Percentiles rank a stretch among this genome's conserved stretches.
Evolutionary conservation across 92 coral and sea anemone species (phyloP).

Genomic region (Pocillopora grandis): DNA sequence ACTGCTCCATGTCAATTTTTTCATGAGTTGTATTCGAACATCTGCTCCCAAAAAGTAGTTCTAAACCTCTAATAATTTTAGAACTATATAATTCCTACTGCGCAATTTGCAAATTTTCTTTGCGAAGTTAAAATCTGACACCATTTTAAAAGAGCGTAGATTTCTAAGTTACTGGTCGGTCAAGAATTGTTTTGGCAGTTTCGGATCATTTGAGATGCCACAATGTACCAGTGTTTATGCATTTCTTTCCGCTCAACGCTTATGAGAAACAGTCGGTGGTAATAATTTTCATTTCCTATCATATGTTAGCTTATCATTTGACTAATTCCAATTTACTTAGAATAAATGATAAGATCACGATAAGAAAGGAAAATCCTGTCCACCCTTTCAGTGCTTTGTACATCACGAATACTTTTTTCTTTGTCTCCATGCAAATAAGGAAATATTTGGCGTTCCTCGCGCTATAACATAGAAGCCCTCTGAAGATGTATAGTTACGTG

Average conservation of each 20-base stretch:
- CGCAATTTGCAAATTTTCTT: background rate
- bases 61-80: background rate
- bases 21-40: background rate
- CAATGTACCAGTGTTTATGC: background rate
- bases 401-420: too few species aligned
- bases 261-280: slow-evolving; percentile 38
- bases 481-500: background rate
- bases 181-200: background rate
- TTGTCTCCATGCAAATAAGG: background rate
- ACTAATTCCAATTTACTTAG: background rate
- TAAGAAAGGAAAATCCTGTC: background rate
- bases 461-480: background rate
- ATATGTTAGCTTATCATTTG: slow-evolving; percentile 12
- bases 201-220: background rate
- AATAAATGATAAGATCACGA: slow-evolving; percentile 1
- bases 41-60: background rate
- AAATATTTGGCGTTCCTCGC: background rate
- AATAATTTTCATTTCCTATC: slow-evolving; percentile 26
- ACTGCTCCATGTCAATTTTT: too few species aligned
- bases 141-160: background rate
- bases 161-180: background rate
- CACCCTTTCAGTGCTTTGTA: background rate
- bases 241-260: background rate
- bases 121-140: background rate
- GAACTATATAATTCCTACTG: background rate